Percentiles rank a stretch among this genome's conserved stretches.
Evolutionary conservation across 2,113 vertebrate genomes (phyloP).

Genomic region (Psittacula cyanocephala): DNA sequence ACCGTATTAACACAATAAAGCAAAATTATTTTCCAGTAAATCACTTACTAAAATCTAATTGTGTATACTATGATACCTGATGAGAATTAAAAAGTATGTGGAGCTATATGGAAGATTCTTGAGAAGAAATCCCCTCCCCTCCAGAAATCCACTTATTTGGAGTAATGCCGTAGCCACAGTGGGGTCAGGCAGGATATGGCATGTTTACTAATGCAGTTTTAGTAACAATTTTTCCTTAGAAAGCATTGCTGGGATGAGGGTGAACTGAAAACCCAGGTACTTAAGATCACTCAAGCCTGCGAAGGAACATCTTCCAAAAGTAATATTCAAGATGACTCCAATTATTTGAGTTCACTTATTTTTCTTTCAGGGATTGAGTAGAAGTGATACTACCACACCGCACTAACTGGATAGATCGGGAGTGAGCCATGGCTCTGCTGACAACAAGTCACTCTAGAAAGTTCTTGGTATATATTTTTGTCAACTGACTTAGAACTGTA

Average conservation of each 20-base stretch:
- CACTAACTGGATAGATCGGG: neutral
- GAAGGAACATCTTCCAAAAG: neutral
- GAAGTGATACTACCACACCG: neutral
- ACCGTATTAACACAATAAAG: neutral
- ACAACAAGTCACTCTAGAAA: neutral
- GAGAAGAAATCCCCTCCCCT: neutral
- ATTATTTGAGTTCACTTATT: neutral
- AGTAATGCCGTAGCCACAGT: neutral
- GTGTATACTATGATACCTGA: neutral
- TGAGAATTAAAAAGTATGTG: fast-evolving
- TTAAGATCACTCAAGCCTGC: neutral
- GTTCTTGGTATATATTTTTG: neutral
- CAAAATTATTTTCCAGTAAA: neutral
- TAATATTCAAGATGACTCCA: neutral
- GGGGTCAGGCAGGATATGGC: no score
- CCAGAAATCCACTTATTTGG: neutral
- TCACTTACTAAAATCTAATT: neutral
- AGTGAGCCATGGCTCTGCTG: neutral
- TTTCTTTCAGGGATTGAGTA: neutral
- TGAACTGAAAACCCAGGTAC: neutral
- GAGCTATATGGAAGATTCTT: neutral
- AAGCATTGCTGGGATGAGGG: neutral
- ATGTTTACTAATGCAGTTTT: neutral
- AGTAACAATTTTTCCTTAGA: neutral
- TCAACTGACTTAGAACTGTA: neutral